Percentiles rank a stretch among this genome's conserved stretches.
phyloP scores from a whole-genome alignment of 2,888 invertebrate species.

The Coelogynopora nodosa region DNA sequence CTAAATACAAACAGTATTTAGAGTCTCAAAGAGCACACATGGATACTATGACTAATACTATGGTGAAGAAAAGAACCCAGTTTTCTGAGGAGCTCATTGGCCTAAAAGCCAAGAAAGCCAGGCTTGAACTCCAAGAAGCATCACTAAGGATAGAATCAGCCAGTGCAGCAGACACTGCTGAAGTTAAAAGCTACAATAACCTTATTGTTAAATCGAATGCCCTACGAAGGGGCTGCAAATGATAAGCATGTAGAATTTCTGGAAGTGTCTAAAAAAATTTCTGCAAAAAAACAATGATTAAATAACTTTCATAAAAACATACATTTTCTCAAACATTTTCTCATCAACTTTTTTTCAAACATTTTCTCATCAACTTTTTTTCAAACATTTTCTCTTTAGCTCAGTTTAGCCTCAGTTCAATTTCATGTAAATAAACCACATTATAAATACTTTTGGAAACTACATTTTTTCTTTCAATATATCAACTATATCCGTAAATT shows the following conservation, averaged over 20 bases:
- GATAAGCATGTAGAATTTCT: conserved; percentile 4
- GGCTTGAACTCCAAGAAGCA: conserved; percentile 24
- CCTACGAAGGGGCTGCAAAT: conserved; percentile 24
- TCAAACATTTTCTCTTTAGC: neutral
- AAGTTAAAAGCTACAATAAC: conserved; percentile 31
- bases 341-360: conserved; percentile 19
- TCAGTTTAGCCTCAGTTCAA: conserved; percentile 25
- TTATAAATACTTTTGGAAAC: neutral
- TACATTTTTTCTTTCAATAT: neutral
- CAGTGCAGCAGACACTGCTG: conserved; percentile 29
- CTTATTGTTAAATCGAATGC: conserved; percentile 2
- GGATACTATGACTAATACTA: conserved; percentile 29
- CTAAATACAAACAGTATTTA: neutral
- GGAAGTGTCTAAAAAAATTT: neutral
- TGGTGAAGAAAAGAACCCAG: conserved; percentile 24
- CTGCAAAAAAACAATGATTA: conserved; percentile 17
- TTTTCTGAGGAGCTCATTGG: conserved; percentile 31
- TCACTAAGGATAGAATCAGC: conserved; percentile 19
- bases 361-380: neutral
- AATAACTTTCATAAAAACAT: conserved; percentile 17
- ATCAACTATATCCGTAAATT: no score
- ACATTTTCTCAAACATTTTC: conserved; percentile 24
- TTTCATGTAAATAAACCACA: conserved; percentile 19
- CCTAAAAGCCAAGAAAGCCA: conserved; percentile 9
- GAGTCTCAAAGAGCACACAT: conserved; percentile 31